Conservation (phyloP, 2,113 vertebrate species). For the Pseudopipra pipra region DNA sequence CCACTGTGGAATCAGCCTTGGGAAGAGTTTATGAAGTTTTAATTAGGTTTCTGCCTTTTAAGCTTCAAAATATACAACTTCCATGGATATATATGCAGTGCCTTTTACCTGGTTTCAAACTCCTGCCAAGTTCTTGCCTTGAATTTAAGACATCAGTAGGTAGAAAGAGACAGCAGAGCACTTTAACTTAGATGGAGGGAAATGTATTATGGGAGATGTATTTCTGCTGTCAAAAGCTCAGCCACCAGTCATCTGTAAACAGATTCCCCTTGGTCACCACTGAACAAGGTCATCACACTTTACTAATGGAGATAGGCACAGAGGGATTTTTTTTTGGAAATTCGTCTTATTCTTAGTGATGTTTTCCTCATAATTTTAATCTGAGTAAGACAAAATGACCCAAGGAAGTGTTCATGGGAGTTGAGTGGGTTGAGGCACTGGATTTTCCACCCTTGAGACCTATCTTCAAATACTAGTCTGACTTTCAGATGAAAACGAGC, state of each 20-base stretch:
- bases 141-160: constrained; percentile 12
- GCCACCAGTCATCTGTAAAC: neutral
- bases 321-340: neutral
- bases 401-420: neutral
- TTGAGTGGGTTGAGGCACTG: neutral
- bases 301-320: neutral
- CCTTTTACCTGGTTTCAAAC: neutral
- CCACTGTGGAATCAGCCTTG: neutral
- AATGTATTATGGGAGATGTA: neutral
- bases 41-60: constrained; percentile 1
- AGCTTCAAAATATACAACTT: neutral
- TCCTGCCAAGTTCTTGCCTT: constrained; percentile 20
- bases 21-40: constrained; percentile 15
- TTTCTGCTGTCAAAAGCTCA: constrained; percentile 22
- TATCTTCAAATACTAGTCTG: neutral
- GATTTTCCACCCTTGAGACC: neutral
- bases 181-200: neutral
- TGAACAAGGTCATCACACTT: neutral
- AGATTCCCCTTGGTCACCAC: neutral
- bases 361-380: neutral
- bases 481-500: neutral
- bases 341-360: neutral
- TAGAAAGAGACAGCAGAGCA: neutral
- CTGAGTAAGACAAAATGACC: neutral
- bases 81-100: neutral